These are phyloP conservation scores for Emydoidea blandingii DNA, from an alignment of 2,797 vertebrate genomes.

Conservation along the genomic window DNA sequence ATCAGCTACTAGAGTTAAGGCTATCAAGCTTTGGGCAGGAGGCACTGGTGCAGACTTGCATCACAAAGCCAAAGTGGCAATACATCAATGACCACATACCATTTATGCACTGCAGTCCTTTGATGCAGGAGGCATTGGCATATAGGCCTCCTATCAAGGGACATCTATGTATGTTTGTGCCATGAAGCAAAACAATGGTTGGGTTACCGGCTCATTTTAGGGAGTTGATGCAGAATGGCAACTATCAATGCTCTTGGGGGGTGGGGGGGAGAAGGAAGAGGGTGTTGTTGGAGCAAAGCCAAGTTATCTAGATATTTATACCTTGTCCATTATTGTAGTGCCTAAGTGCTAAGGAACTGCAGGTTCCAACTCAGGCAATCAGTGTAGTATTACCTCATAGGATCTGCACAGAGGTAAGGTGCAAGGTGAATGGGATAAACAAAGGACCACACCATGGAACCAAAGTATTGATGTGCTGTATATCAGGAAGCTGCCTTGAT, in stretches of 20 bases:
- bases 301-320: not conserved
- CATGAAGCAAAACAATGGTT: not conserved
- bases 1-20: not conserved
- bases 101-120: not conserved
- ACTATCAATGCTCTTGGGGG: not conserved
- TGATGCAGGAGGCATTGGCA: not conserved
- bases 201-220: not conserved
- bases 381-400: not conserved
- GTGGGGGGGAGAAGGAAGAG: not conserved
- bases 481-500: not conserved
- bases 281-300: not conserved
- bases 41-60: not conserved
- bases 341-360: not conserved
- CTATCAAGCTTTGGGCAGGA: not conserved
- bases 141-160: not conserved
- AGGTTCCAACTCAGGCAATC: not conserved
- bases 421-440: not conserved
- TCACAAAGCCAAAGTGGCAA: not conserved
- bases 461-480: not conserved
- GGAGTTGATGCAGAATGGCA: not conserved
- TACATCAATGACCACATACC: not conserved
- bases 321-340: not conserved
- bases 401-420: not conserved
- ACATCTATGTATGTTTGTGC: not conserved
- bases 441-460: not conserved